These are phyloP conservation scores for Pseudorhombus dupliciocellatus DNA, from an alignment of 2,113 vertebrate genomes.

Conservation along the genomic window DNA sequence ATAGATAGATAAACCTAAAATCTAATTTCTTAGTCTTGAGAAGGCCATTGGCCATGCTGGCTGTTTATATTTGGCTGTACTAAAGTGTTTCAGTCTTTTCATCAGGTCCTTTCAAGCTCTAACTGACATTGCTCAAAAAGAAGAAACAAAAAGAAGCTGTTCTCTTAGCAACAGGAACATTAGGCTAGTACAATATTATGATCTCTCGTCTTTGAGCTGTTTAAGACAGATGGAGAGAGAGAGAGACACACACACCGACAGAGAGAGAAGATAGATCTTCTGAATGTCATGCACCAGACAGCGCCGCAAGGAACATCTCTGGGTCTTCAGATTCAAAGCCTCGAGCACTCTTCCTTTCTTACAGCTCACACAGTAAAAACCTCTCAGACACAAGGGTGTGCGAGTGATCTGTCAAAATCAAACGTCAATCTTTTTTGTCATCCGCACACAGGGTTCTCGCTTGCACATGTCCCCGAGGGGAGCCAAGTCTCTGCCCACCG, in stretches of 20 bases:
- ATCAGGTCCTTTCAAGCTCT: slow-evolving; percentile 48
- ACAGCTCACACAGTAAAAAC: slow-evolving; percentile 61
- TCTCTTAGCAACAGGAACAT: slow-evolving; percentile 34
- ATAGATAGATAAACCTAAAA: slow-evolving; percentile 32
- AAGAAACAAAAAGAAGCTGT: slow-evolving; percentile 42
- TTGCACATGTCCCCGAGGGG: slow-evolving; percentile 63
- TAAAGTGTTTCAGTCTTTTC: slow-evolving; percentile 56
- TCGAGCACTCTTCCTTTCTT: slow-evolving; percentile 58
- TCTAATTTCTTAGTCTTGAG: slow-evolving; percentile 26
- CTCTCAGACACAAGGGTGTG: slow-evolving; percentile 67
- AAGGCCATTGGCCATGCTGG: slow-evolving; percentile 10
- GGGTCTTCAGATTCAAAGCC: slow-evolving; percentile 61
- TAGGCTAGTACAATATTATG: slow-evolving; percentile 34
- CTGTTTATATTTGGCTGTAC: slow-evolving; percentile 50
- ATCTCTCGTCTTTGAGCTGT: slow-evolving; percentile 55
- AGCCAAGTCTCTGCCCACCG: slow-evolving; percentile 54
- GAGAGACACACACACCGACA: background rate
- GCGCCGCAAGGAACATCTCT: slow-evolving; percentile 63
- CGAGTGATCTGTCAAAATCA: slow-evolving; percentile 77
- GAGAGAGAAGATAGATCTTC: slow-evolving; percentile 41
- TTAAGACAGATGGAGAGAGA: slow-evolving; percentile 41
- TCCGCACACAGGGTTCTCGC: slow-evolving; percentile 63
- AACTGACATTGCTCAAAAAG: slow-evolving; percentile 60
- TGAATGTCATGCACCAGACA: slow-evolving; percentile 59
- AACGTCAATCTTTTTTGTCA: slow-evolving; percentile 80